Conservation (phyloP, 2,797 vertebrate species). For the Phataginus tricuspis region DNA sequence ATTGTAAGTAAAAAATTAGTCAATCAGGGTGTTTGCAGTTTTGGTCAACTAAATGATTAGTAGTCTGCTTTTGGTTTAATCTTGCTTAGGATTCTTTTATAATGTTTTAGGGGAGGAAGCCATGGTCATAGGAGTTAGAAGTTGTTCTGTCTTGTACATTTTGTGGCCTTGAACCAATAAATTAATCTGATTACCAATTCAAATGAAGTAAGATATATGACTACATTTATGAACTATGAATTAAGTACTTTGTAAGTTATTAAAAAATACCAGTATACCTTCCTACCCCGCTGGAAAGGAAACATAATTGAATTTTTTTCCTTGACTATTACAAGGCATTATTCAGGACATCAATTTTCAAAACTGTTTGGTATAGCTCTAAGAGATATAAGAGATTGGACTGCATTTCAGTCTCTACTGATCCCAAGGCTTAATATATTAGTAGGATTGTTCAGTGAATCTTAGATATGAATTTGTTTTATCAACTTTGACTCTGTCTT, state of each 20-base stretch:
- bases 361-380: neutral
- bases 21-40: neutral
- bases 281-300: neutral
- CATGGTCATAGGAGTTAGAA: no score
- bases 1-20: constrained; percentile 7
- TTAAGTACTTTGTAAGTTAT: neutral
- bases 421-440: neutral
- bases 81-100: no score
- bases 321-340: neutral
- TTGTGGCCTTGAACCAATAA: neutral
- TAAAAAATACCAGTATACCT: neutral
- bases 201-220: neutral
- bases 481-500: neutral
- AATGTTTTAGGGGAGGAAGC: no score
- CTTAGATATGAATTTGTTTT: constrained; percentile 8
- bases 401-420: neutral
- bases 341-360: neutral
- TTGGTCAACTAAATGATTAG: neutral
- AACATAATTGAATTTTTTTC: neutral
- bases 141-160: neutral
- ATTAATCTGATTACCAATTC: neutral
- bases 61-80: no score
- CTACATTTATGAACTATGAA: neutral
- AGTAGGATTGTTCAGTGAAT: neutral
- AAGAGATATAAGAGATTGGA: neutral